phyloP scores from a whole-genome alignment of 2,113 vertebrate species.

The Paracanthobrama guichenoti region DNA sequence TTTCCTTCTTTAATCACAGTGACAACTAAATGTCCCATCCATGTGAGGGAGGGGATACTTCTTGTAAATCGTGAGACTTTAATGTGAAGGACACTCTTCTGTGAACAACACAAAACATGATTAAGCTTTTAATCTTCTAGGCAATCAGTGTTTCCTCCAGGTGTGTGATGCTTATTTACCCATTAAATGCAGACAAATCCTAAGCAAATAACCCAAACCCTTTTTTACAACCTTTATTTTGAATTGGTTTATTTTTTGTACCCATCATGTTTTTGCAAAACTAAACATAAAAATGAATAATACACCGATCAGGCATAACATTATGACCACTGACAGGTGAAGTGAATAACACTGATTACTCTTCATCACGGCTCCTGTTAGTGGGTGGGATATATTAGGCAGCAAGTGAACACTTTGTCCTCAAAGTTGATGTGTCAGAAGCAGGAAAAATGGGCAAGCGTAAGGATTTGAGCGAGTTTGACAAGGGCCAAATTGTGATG shows the following conservation, averaged over 20 bases:
- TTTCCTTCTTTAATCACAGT: not conserved
- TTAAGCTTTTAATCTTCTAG: slow-evolving; percentile 23
- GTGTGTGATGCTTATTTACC: slow-evolving; percentile 12
- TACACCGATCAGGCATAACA: too few relatives aligned
- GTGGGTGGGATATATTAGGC: too few relatives aligned
- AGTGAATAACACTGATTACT: too few relatives aligned
- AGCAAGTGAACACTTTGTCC: too few relatives aligned
- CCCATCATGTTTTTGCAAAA: not conserved
- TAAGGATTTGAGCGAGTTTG: too few relatives aligned
- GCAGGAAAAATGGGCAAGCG: too few relatives aligned
- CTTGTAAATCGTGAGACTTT: not conserved
- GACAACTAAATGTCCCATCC: not conserved
- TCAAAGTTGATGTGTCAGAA: too few relatives aligned
- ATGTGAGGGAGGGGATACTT: not conserved
- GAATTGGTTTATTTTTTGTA: not conserved
- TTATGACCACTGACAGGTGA: too few relatives aligned
- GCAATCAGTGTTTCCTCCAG: slow-evolving; percentile 22
- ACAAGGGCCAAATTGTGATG: too few relatives aligned
- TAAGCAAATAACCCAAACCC: not conserved
- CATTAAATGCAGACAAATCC: slow-evolving; percentile 20
- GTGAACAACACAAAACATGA: not conserved
- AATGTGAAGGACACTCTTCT: not conserved
- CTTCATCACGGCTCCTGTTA: too few relatives aligned
- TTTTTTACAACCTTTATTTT: not conserved
- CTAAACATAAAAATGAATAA: not conserved